Evolutionary conservation across 92 coral and sea anemone genomes (phyloP).

Genomic region (Paragorgia papillata): DNA sequence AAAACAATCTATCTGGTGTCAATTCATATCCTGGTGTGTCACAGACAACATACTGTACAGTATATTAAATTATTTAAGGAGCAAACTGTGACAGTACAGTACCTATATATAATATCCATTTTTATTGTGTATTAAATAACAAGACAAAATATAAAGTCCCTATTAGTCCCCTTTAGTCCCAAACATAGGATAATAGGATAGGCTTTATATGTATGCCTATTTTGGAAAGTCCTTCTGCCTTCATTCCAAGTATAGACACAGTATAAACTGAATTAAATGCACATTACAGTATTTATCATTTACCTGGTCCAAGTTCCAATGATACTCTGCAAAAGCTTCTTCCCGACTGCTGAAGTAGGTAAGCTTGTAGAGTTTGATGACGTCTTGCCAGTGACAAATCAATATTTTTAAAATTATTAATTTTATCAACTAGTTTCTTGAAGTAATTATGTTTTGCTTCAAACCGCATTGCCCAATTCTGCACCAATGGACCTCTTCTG

Average conservation of each 20-base stretch:
- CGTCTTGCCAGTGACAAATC: constrained; percentile 60
- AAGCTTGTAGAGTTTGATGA: no score
- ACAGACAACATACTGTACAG: no score
- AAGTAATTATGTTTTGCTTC: no score
- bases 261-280: not conserved
- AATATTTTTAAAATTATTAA: constrained; percentile 67
- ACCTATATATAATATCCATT: no score
- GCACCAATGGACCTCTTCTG: constrained; percentile 66
- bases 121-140: no score
- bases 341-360: constrained; percentile 52
- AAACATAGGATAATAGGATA: no score
- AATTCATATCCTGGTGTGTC: no score
- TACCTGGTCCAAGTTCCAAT: constrained; percentile 83
- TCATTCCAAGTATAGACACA: not conserved
- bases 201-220: no score
- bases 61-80: no score
- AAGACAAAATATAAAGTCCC: no score
- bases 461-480: constrained; percentile 66
- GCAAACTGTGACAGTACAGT: no score
- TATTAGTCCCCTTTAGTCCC: no score
- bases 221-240: not conserved
- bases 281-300: constrained; percentile 15
- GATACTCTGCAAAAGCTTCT: constrained; percentile 53
- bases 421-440: constrained; percentile 52
- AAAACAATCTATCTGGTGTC: not conserved